Evolutionary conservation across 2,113 vertebrate species (phyloP).

Genomic region (Thalassarche chlororhynchos): DNA sequence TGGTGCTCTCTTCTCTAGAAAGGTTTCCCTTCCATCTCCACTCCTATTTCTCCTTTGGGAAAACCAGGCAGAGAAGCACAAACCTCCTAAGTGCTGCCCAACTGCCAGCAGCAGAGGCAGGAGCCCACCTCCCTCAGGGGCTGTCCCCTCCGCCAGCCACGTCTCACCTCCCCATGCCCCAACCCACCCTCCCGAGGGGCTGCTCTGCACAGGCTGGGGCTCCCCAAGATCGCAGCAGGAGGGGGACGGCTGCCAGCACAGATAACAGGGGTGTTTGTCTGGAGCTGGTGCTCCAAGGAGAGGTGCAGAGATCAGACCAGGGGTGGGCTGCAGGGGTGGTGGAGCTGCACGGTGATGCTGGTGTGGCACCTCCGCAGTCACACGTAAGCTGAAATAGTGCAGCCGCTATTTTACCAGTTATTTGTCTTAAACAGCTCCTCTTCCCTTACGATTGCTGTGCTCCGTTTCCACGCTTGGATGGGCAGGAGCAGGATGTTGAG

Average conservation of each 20-base stretch:
- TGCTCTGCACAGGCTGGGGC: not conserved
- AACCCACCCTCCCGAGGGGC: not conserved
- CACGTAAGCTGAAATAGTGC: not conserved
- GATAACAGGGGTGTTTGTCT: fast-evolving
- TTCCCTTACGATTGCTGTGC: fast-evolving
- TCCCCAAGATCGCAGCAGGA: fast-evolving
- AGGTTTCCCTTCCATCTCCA: not conserved
- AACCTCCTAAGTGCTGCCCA: not conserved
- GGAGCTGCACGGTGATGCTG: fast-evolving
- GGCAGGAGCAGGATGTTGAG: not conserved
- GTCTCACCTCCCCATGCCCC: not conserved
- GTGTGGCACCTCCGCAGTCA: not conserved
- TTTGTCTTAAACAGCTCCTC: not conserved
- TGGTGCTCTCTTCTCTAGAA: not conserved
- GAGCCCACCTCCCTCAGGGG: not conserved
- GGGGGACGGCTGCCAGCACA: not conserved
- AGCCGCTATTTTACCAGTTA: not conserved
- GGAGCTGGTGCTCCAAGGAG: not conserved
- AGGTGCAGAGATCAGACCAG: not conserved
- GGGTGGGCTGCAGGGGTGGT: too few species aligned
- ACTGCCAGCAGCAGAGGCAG: not conserved
- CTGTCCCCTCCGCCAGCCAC: not conserved
- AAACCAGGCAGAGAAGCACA: not conserved
- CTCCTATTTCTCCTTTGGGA: not conserved
- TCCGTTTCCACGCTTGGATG: not conserved